These are phyloP conservation scores for Drosophila anceps DNA, from an alignment of 2,888 invertebrate genomes.

Conservation along the genomic window DNA sequence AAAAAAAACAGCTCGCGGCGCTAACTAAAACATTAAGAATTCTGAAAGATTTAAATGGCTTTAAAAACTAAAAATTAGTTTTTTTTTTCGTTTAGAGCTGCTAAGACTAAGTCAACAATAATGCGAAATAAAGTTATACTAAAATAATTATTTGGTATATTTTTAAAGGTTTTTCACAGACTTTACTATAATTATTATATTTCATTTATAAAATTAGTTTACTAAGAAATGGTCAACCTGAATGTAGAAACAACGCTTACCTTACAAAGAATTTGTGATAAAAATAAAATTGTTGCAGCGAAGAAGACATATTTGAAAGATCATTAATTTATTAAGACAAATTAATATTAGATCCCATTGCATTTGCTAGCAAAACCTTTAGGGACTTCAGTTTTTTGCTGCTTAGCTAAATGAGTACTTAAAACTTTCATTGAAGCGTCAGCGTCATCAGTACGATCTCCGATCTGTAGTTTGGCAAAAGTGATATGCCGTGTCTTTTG, in stretches of 20 bases:
- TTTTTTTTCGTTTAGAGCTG: neutral
- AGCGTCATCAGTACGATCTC: neutral
- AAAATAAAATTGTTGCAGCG: too few relatives aligned
- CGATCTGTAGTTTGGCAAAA: neutral
- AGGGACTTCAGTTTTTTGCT: neutral
- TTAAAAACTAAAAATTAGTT: neutral
- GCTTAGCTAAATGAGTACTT: neutral
- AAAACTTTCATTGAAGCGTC: neutral
- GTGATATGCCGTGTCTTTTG: conserved; percentile 15
- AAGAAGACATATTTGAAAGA: too few relatives aligned
- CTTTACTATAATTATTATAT: too few relatives aligned
- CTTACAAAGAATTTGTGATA: too few relatives aligned
- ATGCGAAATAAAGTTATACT: neutral
- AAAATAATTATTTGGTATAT: neutral
- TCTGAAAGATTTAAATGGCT: neutral
- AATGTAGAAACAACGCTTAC: too few relatives aligned
- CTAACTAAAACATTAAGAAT: conserved; percentile 15
- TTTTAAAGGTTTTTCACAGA: neutral
- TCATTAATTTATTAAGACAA: too few relatives aligned
- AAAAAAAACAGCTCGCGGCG: conserved; percentile 15
- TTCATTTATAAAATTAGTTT: too few relatives aligned
- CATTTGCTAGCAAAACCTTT: too few relatives aligned
- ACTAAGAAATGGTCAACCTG: too few relatives aligned
- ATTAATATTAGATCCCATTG: too few relatives aligned
- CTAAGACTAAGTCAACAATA: neutral